Percentiles rank a stretch among this genome's conserved stretches.
These are phyloP conservation scores for Chironomus riparius DNA, from an alignment of 2,888 invertebrate species.

Conservation along the genomic window DNA sequence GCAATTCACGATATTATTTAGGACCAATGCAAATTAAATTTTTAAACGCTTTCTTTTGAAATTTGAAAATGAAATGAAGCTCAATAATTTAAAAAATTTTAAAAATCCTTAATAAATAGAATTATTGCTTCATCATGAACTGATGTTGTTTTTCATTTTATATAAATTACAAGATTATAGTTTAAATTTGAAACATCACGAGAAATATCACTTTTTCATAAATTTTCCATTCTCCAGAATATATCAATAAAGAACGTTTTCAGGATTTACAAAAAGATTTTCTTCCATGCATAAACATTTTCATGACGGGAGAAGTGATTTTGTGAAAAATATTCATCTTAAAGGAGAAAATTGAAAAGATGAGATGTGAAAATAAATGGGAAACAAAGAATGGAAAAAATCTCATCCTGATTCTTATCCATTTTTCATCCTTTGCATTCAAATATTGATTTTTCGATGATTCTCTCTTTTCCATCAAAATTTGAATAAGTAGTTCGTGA, in stretches of 20 bases:
- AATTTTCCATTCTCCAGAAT: neutral
- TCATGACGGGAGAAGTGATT: neutral
- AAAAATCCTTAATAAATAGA: too few relatives aligned
- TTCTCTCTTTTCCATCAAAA: neutral
- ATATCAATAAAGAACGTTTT: neutral
- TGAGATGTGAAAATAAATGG: neutral
- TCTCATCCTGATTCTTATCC: neutral
- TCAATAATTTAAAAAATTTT: too few relatives aligned
- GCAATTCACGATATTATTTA: too few relatives aligned
- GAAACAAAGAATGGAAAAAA: neutral
- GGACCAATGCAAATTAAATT: too few relatives aligned
- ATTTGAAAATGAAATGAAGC: too few relatives aligned
- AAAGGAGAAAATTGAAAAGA: neutral
- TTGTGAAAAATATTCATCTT: neutral
- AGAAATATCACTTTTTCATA: neutral
- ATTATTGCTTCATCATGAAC: too few relatives aligned
- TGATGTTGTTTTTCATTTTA: too few relatives aligned
- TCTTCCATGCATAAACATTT: neutral
- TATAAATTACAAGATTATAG: too few relatives aligned
- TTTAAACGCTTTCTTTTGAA: too few relatives aligned
- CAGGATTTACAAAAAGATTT: neutral
- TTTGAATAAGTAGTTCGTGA: neutral
- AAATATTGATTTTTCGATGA: constrained; percentile 5
- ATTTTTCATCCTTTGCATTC: neutral
- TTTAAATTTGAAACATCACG: neutral